These are phyloP conservation scores for Mus musculus DNA, from an alignment of 2,113 vertebrate species.

Conservation along the genomic window DNA sequence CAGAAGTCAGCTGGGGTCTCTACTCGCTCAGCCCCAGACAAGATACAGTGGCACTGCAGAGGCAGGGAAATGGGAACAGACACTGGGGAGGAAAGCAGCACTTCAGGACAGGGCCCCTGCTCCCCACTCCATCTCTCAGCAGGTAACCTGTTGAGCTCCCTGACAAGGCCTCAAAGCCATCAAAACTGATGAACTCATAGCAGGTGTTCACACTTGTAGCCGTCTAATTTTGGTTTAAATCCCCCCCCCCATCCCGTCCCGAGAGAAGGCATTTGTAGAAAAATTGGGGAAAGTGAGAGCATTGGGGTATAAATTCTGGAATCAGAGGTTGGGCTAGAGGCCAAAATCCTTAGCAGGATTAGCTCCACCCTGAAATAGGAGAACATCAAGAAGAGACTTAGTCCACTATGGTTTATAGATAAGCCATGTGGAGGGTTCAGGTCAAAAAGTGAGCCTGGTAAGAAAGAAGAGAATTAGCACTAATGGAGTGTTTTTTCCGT, in stretches of 20 bases:
- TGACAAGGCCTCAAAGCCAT: background rate
- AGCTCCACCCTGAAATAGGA: conserved; percentile 56
- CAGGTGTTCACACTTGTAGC: conserved; percentile 35
- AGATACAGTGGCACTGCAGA: background rate
- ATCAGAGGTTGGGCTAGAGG: conserved; percentile 39
- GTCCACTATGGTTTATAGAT: conserved; percentile 29
- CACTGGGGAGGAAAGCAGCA: background rate
- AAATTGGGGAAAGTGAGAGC: background rate
- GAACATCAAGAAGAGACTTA: conserved; percentile 30
- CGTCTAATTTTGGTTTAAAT: conserved; percentile 47
- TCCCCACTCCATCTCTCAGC: background rate
- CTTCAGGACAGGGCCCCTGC: background rate
- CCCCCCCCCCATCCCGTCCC: background rate
- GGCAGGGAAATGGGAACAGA: background rate
- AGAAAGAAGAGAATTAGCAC: conserved; percentile 55
- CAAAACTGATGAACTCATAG: conserved; percentile 38
- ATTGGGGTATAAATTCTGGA: conserved; percentile 43
- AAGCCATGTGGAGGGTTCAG: conserved; percentile 51
- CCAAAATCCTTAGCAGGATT: conserved; percentile 47
- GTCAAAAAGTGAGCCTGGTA: conserved; percentile 60
- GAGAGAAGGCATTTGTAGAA: background rate
- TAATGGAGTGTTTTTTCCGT: conserved; percentile 33
- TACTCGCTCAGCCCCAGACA: background rate
- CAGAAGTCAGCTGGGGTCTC: background rate
- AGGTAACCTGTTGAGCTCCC: background rate